Evolutionary conservation across 2,888 invertebrate genomes (phyloP).

Genomic region (Masnerella sp.): DNA sequence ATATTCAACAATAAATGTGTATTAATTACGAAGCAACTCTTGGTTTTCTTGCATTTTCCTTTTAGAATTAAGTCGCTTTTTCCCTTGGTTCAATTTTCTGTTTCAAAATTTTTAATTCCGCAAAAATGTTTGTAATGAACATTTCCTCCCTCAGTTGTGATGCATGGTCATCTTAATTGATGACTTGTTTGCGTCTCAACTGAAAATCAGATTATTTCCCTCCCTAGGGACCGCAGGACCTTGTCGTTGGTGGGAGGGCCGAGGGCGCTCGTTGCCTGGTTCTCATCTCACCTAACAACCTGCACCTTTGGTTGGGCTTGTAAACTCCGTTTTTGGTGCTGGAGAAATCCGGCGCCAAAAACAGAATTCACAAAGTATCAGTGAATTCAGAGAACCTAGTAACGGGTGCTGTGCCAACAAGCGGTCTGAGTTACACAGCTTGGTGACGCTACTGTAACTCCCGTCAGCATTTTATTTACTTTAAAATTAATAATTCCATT

Average conservation of each 20-base stretch:
- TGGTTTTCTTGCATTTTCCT: conserved; percentile 14
- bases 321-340: background rate
- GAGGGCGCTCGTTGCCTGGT: conserved; percentile 38
- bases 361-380: background rate
- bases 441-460: conserved; percentile 31
- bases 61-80: background rate
- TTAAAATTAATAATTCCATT: conserved; percentile 2
- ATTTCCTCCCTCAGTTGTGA: too few species aligned
- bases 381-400: conserved; percentile 19
- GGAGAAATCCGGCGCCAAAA: conserved; percentile 2
- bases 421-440: conserved; percentile 39
- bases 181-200: too few species aligned
- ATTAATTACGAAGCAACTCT: conserved; percentile 16
- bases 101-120: too few species aligned
- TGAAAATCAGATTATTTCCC: too few species aligned
- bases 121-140: too few species aligned
- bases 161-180: too few species aligned
- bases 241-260: conserved; percentile 52
- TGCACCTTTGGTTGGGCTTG: conserved; percentile 6
- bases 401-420: conserved; percentile 38
- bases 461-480: conserved; percentile 12
- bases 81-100: background rate
- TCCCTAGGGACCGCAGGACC: conserved; percentile 53
- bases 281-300: conserved; percentile 3
- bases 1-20: conserved; percentile 29